phyloP scores from a whole-genome alignment of 2,113 vertebrate species.

The Nesoenas mayeri region DNA sequence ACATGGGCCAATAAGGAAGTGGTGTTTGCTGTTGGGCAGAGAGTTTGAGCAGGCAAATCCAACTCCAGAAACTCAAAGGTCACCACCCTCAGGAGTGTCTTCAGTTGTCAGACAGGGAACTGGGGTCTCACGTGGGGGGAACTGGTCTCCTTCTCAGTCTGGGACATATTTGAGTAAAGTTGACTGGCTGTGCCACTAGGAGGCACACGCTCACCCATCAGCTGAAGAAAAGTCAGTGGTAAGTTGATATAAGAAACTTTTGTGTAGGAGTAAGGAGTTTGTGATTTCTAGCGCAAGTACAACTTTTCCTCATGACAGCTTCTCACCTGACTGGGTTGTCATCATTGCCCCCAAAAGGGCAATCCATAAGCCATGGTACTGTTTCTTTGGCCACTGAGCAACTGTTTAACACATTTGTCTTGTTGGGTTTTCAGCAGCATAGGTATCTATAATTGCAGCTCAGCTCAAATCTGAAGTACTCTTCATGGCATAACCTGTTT shows the following conservation, averaged over 20 bases:
- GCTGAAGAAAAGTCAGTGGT: not conserved
- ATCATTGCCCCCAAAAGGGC: not conserved
- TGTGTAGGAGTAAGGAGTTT: not conserved
- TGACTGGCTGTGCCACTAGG: not conserved
- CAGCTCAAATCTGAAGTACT: not conserved
- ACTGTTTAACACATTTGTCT: not conserved
- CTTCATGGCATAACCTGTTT: not conserved
- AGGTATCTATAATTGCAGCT: not conserved
- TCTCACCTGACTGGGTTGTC: not conserved
- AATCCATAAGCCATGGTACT: not conserved
- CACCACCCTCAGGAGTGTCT: not conserved
- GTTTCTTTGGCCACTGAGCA: not conserved
- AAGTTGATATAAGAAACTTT: not conserved
- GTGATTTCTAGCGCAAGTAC: not conserved
- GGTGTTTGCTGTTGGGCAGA: not conserved
- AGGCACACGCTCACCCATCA: not conserved
- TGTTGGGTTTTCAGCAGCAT: not conserved
- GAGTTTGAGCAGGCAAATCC: not conserved
- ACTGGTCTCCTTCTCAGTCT: not conserved
- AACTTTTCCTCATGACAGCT: not conserved
- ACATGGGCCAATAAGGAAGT: not conserved
- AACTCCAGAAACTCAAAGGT: not conserved
- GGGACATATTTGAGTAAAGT: not conserved
- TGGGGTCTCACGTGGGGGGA: not conserved
- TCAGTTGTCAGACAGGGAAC: not conserved